These are phyloP conservation scores for Drosophila tripunctata DNA, from an alignment of 2,888 invertebrate species.

Conservation along the genomic window DNA sequence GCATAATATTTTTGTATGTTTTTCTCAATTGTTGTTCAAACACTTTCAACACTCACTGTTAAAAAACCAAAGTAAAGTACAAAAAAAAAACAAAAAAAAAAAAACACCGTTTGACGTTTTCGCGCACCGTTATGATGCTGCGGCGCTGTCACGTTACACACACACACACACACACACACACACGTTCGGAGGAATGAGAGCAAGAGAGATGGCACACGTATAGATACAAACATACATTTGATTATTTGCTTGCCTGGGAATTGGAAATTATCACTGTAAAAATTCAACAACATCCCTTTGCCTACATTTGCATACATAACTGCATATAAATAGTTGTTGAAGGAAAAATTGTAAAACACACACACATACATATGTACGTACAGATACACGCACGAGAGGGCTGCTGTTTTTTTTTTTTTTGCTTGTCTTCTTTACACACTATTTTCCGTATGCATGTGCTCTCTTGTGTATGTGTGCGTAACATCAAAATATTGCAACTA, in stretches of 20 bases:
- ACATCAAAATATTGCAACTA: conserved; percentile 47
- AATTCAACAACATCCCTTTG: conserved; percentile 41
- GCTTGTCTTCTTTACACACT: conserved; percentile 32
- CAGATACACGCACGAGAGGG: conserved; percentile 22
- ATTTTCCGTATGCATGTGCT: conserved; percentile 35
- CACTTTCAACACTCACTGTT: conserved; percentile 28
- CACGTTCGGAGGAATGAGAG: background rate
- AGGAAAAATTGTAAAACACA: conserved; percentile 35
- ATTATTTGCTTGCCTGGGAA: conserved; percentile 30
- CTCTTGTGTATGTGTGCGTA: conserved; percentile 4
- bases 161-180: conserved; percentile 13
- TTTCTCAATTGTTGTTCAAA: no score
- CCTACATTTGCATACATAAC: conserved; percentile 9
- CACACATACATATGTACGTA: no score
- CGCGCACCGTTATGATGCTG: conserved; percentile 61
- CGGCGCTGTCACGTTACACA: conserved; percentile 52
- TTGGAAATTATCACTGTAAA: conserved; percentile 31
- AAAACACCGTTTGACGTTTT: conserved; percentile 45
- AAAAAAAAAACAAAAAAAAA: conserved; percentile 20
- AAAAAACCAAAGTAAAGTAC: no score
- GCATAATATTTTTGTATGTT: no score
- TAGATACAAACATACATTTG: conserved; percentile 13
- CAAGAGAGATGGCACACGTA: background rate
- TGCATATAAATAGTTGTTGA: conserved; percentile 20
- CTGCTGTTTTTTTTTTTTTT: conserved; percentile 1